phyloP scores from a whole-genome alignment of 2,888 invertebrate species.

The Ferrisia virgata region DNA sequence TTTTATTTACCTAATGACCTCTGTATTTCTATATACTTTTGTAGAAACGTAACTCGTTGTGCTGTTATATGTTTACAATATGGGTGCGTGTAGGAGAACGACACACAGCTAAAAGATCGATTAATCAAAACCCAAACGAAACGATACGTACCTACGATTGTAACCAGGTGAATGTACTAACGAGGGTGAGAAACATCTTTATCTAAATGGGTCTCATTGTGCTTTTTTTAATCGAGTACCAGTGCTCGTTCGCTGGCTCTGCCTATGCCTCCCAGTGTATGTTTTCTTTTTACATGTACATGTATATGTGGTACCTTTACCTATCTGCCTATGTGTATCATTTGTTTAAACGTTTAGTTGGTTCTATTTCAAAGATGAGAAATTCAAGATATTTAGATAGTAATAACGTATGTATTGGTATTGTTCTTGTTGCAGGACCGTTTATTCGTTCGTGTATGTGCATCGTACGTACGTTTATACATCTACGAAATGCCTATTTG shows the following conservation, averaged over 20 bases:
- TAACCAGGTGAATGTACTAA: neutral
- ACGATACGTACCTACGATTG: neutral
- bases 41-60: neutral
- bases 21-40: neutral
- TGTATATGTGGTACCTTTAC: no score
- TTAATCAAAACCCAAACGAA: neutral
- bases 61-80: neutral
- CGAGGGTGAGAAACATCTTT: constrained; percentile 10
- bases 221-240: neutral
- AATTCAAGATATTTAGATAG: constrained; percentile 15
- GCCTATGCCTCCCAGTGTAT: neutral
- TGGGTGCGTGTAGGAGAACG: neutral
- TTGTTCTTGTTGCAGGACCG: neutral
- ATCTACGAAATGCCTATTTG: neutral
- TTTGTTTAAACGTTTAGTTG: neutral
- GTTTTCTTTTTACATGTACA: neutral
- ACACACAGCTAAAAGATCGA: neutral
- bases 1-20: constrained; percentile 31
- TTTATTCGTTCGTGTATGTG: neutral
- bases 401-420: neutral
- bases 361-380: neutral
- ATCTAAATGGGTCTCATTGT: constrained; percentile 3
- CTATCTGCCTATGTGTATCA: no score
- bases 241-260: neutral
- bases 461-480: no score